A percentile compares a stretch with the other conserved stretches of the same genome.
These are phyloP conservation scores for Cololabis saira DNA, from an alignment of 2,113 vertebrate species.

Conservation along the genomic window DNA sequence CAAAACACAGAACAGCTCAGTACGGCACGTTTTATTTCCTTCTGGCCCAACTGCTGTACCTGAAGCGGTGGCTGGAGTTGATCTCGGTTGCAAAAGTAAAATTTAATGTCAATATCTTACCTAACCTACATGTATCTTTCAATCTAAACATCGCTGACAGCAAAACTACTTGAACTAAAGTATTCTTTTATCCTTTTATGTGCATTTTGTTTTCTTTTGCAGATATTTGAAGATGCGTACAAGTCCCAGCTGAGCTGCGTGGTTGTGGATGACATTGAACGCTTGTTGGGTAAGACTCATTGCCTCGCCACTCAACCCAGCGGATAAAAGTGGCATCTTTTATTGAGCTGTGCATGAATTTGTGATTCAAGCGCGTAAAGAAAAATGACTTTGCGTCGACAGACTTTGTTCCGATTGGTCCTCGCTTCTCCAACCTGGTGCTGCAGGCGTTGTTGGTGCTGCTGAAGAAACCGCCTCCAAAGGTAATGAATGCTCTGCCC, in stretches of 20 bases:
- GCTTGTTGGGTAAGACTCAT: conserved; percentile 87
- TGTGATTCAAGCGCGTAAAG: background rate
- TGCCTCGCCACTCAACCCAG: background rate
- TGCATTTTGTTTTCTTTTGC: conserved; percentile 21
- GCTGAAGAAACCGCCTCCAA: conserved; percentile 94
- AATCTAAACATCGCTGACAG: too few relatives aligned
- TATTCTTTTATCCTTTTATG: background rate
- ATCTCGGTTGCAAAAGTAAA: too few relatives aligned
- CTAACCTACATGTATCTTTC: too few relatives aligned
- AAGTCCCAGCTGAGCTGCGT: conserved; percentile 98
- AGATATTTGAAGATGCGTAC: conserved; percentile 98
- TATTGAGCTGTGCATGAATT: background rate
- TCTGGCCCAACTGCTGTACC: too few relatives aligned
- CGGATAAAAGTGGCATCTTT: background rate
- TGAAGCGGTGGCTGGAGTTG: too few relatives aligned
- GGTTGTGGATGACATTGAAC: conserved; percentile 95
- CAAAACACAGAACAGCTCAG: too few relatives aligned
- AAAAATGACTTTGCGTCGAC: background rate
- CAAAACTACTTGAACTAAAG: too few relatives aligned
- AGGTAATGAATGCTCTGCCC: conserved; percentile 78
- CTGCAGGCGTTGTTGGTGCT: conserved; percentile 94
- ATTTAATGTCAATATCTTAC: too few relatives aligned
- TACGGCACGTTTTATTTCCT: too few relatives aligned
- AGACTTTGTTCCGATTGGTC: conserved; percentile 97
- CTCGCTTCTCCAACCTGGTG: conserved; percentile 96